Evolutionary conservation across 2,888 invertebrate species (phyloP), one percentile per base, ranked within the genome.

Genomic region (Temnothorax ravouxi): DNA sequence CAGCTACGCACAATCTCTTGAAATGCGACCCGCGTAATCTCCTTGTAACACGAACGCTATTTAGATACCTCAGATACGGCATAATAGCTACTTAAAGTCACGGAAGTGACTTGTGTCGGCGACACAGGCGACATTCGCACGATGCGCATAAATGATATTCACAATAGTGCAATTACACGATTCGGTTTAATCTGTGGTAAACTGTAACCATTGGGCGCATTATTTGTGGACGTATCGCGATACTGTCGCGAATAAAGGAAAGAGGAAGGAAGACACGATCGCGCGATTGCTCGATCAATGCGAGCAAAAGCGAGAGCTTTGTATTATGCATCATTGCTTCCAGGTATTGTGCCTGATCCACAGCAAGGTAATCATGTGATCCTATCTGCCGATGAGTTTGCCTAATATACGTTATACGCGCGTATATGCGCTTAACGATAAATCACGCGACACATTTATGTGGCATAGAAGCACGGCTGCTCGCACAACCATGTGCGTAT

Each of bases 111-210:
- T 38, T 41, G n/a, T 21, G 1, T 44, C n/a, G 15, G 9, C 29
- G 56, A 56, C 11, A 44, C 71, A 34, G 61, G 66, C 59, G 87
- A 88, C 89, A 90, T 91, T 74, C 91, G 89, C n/a, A 11, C 34
- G 90, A 91, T 88, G 79, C 74, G 87, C 88, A 91, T 91, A 92
- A 92, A 92, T 93, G 90, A 91, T 54, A 91, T 88, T 87, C 88
- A 88, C 90, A 90, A 91, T 90, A 83, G 87, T 21, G 85, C 88
- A 67, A 91, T 92, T 90, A 91, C 89, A 87, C 87, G 76, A 85
- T 80, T 56, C 74, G 85, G 86, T 77, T 90, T 91, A 90, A 92
- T 89, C 88, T 86, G 59, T 82, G 50, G 80, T 83, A 85, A 56
- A 84, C 76, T 82, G 81, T 67, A 69, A 72, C 85, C 88, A 86